A percentile compares a stretch with the other conserved stretches of the same genome.
Conservation (phyloP, 2,797 vertebrate species). For the Malacoraja senta region DNA sequence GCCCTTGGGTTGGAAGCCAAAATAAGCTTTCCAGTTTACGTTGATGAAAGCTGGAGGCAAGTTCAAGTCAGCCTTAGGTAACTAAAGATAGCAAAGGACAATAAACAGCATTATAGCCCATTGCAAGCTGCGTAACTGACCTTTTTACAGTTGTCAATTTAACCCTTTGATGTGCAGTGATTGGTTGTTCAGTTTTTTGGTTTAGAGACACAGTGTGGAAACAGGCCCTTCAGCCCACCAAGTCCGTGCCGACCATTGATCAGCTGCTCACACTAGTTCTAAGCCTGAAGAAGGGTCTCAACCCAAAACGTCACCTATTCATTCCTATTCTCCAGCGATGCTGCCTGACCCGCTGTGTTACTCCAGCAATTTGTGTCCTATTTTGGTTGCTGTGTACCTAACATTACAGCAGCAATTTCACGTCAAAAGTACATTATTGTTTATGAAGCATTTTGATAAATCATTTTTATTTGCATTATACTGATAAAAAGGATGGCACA, state of each 20-base stretch:
- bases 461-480: background rate
- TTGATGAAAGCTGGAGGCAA: slow-evolving; percentile 47
- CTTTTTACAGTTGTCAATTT: slow-evolving; percentile 33
- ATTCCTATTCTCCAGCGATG: no score
- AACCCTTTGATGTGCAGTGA: background rate
- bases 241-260: no score
- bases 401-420: no score
- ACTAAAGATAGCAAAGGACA: background rate
- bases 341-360: no score
- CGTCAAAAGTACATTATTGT: background rate
- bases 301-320: no score
- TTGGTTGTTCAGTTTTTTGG: no score
- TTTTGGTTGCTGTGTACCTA: background rate
- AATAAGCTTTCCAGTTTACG: slow-evolving; percentile 46
- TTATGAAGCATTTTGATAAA: background rate
- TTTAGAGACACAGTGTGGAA: no score
- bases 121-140: background rate
- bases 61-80: slow-evolving; percentile 36
- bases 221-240: no score
- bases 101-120: background rate
- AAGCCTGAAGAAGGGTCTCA: no score
- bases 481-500: background rate
- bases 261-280: no score
- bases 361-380: no score
- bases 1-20: slow-evolving; percentile 40